phyloP scores from a whole-genome alignment of 1,140 invertebrate species.

The Drosophila albomicans region DNA sequence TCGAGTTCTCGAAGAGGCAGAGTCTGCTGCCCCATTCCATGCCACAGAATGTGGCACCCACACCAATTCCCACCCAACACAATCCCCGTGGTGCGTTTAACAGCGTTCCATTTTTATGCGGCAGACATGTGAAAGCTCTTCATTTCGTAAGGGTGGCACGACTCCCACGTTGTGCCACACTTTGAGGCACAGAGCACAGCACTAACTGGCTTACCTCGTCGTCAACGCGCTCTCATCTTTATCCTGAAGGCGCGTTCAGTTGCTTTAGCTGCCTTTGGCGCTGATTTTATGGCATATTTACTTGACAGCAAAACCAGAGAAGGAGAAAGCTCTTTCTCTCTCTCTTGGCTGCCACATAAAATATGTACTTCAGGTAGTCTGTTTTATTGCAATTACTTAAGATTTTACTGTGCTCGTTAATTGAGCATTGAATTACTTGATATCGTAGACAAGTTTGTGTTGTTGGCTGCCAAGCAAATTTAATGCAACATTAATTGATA shows the following conservation, averaged over 20 bases:
- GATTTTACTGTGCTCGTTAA: conserved; percentile 78
- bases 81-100: conserved; percentile 79
- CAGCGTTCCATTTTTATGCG: conserved; percentile 80
- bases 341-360: conserved; percentile 43
- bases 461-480: conserved; percentile 40
- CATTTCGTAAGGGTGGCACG: conserved; percentile 56
- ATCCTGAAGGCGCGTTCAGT: conserved; percentile 40
- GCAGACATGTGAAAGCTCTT: conserved; percentile 81
- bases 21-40: not conserved
- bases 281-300: conserved; percentile 81
- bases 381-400: conserved; percentile 83
- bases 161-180: not conserved
- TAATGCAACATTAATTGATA: conserved; percentile 81
- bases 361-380: conserved; percentile 80
- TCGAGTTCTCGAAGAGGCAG: not conserved
- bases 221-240: conserved; percentile 40
- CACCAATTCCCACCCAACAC: conserved; percentile 18
- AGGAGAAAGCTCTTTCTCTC: conserved; percentile 33
- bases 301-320: conserved; percentile 30
- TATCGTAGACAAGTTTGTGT: conserved; percentile 47
- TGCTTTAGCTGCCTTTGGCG: conserved; percentile 63
- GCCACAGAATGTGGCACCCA: not conserved
- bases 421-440: conserved; percentile 78
- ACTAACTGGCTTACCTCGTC: conserved; percentile 67
- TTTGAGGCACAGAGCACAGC: conserved; percentile 27